A percentile compares a stretch with the other conserved stretches of the same genome.
phyloP scores from a whole-genome alignment of 1,140 invertebrate genomes.

The Plodia interpunctella region DNA sequence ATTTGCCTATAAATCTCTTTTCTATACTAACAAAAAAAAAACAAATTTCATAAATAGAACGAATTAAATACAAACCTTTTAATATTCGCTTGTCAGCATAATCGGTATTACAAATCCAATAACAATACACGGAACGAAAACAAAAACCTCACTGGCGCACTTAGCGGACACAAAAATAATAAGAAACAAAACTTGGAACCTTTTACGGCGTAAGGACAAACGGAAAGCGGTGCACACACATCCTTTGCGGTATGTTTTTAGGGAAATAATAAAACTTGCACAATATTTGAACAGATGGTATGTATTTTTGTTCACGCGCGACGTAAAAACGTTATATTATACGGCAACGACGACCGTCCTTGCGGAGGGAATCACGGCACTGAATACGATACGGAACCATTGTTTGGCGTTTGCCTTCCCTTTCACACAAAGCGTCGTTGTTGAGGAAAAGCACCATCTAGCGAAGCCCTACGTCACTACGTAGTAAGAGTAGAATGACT shows the following conservation, averaged over 20 bases:
- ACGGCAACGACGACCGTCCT: conserved; percentile 26
- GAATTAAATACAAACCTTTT: conserved; percentile 46
- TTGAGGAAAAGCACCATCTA: conserved; percentile 41
- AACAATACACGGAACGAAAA: conserved; percentile 61
- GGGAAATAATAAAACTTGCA: conserved; percentile 60
- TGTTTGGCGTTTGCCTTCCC: conserved; percentile 54
- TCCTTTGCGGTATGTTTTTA: conserved; percentile 39
- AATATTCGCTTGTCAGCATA: conserved; percentile 50
- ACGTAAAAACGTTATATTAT: conserved; percentile 27
- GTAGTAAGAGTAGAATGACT: not conserved
- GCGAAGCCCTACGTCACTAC: not conserved
- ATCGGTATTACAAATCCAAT: conserved; percentile 67
- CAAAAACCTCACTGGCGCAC: conserved; percentile 55
- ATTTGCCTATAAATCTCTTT: not conserved
- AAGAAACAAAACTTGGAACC: conserved; percentile 30
- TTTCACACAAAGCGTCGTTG: conserved; percentile 31
- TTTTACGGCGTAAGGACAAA: conserved; percentile 24
- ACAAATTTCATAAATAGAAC: conserved; percentile 11
- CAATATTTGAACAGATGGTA: conserved; percentile 70
- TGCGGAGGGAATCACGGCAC: conserved; percentile 54
- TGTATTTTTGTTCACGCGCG: conserved; percentile 68
- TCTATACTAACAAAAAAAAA: too few relatives aligned
- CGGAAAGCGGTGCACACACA: conserved; percentile 41
- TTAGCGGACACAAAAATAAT: conserved; percentile 53
- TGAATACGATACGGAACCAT: conserved; percentile 27